Evolutionary conservation across 2,797 vertebrate species (phyloP).

Genomic region (Muscicapa striata): DNA sequence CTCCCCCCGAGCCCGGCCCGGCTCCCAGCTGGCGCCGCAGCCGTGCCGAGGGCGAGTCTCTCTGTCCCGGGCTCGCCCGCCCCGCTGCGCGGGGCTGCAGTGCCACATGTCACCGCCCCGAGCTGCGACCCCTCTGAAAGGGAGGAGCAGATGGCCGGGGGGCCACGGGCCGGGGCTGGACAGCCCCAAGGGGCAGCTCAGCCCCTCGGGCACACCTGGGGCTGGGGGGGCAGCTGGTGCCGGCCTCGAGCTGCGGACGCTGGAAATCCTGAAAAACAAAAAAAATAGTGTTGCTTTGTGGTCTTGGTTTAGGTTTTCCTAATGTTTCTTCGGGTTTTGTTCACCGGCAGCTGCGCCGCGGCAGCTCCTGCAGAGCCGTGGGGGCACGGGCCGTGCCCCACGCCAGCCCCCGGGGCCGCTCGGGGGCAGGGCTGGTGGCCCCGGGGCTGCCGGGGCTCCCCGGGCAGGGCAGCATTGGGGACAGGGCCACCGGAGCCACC

Average conservation of each 20-base stretch:
- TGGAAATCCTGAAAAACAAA: not conserved
- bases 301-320: not conserved
- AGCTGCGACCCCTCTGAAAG: not conserved
- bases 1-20: not conserved
- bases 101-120: not conserved
- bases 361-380: not conserved
- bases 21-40: not conserved
- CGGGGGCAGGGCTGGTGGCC: not conserved
- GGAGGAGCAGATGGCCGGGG: not conserved
- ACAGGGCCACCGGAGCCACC: not conserved
- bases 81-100: not conserved
- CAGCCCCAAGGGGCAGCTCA: not conserved
- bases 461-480: not conserved
- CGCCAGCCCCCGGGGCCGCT: no score
- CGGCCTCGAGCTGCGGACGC: not conserved
- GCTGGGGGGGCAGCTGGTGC: not conserved
- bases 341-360: not conserved
- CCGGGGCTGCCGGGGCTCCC: not conserved
- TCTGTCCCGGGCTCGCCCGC: not conserved
- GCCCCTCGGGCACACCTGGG: not conserved
- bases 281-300: no score
- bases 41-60: not conserved
- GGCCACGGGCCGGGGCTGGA: not conserved
- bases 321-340: not conserved
- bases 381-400: not conserved